Base-by-base conservation (phyloP, 2,797 vertebrate genomes). In the Silurus aristotelis region DNA sequence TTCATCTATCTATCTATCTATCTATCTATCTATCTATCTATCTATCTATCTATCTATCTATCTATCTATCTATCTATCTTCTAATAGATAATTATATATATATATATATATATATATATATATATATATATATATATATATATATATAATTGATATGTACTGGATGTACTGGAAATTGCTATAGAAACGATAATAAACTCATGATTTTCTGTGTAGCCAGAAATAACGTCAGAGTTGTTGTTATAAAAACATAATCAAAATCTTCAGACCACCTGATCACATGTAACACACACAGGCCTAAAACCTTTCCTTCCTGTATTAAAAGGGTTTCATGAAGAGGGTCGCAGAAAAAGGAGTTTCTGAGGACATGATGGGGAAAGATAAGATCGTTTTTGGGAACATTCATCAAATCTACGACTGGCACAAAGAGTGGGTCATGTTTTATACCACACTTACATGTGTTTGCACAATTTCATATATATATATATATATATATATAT, bases 381-480 rank as follows among this genome's bases (percentile, higher is more conserved):
- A 99, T 91, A 99, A 99, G 90, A 99, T 99, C 0, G 97, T 99
- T 60, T 99, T 99, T 80, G 98, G 98, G 52, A 99, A 99, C 91
- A 98, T 99, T 89, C 97, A 98, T 90, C 98, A 99, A 94, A 98
- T 99, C 90, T 99, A 97, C 78, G 97, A 99, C 93, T 99, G 98
- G 97, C 98, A 99, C 90, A 95, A 97, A 92, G 98, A 99, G 98
- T 99, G 90, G 90, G 97, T 93, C 2, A n/a, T 55, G 56, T 79
- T 75, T 84, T 77, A 55, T 9, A 1, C 27, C 43, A 27, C 66
- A 20, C 38, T 27, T 17, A 22, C 27, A 63, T 43, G 27, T 55
- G 72, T 22, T 9, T 22, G 38, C 38, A 4, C 38, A 38, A 38
- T n/a, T n/a, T n/a, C n/a, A 22, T 38, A 43, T 20, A 5, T 48